These are phyloP conservation scores for Paralichthys olivaceus DNA, from an alignment of 2,113 vertebrate genomes.

Conservation along the genomic window DNA sequence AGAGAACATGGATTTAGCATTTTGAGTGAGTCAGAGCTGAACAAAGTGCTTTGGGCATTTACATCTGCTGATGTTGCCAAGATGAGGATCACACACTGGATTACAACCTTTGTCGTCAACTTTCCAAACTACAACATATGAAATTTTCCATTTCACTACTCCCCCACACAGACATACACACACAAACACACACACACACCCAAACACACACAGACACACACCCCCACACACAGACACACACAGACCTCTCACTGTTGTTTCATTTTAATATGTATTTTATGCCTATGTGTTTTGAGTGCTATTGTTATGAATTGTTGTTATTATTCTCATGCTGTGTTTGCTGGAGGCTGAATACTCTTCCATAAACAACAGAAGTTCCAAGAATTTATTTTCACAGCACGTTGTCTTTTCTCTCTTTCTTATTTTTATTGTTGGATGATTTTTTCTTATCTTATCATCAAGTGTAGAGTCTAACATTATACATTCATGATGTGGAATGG, in stretches of 20 bases:
- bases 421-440: not conserved
- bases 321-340: not conserved
- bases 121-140: conserved; percentile 2
- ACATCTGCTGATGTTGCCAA: conserved; percentile 14
- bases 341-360: not conserved
- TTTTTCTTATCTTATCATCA: not conserved
- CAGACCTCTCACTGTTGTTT: not conserved
- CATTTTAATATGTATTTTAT: conserved; percentile 6
- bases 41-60: conserved; percentile 15
- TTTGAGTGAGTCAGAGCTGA: not conserved
- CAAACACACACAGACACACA: not conserved
- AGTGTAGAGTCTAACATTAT: too few species aligned
- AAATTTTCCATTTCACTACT: conserved; percentile 7
- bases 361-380: not conserved
- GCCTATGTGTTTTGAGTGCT: not conserved
- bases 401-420: not conserved
- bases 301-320: not conserved
- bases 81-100: not conserved
- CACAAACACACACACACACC: not conserved
- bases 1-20: not conserved
- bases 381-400: not conserved
- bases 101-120: conserved; percentile 7
- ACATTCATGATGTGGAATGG: too few species aligned
- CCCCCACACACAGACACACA: not conserved
- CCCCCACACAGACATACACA: not conserved